Percentiles rank a stretch among this genome's conserved stretches.
phyloP scores from a whole-genome alignment of 2,797 vertebrate genomes.

The Gallinago stenura region DNA sequence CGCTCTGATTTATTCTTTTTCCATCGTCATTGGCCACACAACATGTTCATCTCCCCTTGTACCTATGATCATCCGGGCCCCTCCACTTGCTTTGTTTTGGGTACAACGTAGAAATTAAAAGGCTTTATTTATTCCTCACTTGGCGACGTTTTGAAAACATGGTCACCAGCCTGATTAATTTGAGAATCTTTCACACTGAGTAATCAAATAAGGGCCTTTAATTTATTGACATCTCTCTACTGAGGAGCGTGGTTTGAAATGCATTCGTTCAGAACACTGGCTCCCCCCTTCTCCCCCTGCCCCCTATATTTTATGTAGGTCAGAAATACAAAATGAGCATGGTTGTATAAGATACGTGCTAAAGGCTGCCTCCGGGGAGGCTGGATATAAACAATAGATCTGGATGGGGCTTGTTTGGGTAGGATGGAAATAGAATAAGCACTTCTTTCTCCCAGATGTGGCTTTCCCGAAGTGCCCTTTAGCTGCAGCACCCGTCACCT shows the following conservation, averaged over 20 bases:
- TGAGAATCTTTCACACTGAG: background rate
- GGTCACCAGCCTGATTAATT: slow-evolving; percentile 6
- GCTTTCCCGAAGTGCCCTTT: background rate
- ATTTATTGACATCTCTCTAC: background rate
- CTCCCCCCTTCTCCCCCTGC: background rate
- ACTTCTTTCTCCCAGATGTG: background rate
- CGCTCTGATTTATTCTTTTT: background rate
- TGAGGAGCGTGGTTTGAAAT: background rate
- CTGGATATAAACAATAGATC: background rate
- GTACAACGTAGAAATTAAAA: background rate
- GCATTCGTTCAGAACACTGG: background rate
- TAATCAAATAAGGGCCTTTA: slow-evolving; percentile 4
- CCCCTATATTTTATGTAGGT: slow-evolving; percentile 33
- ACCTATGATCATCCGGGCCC: background rate
- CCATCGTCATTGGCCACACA: background rate
- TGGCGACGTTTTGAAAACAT: background rate
- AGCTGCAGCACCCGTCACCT: background rate
- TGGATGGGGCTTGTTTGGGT: background rate
- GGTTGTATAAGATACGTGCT: slow-evolving; percentile 49
- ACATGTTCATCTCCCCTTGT: background rate
- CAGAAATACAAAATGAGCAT: slow-evolving; percentile 47
- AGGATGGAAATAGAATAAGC: background rate
- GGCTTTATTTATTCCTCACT: slow-evolving; percentile 9
- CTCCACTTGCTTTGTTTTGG: background rate
- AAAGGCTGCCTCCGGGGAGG: background rate